Percentiles rank a stretch among this genome's conserved stretches.
These are phyloP conservation scores for Hetaerina americana DNA, from an alignment of 1,140 invertebrate genomes.

Conservation along the genomic window DNA sequence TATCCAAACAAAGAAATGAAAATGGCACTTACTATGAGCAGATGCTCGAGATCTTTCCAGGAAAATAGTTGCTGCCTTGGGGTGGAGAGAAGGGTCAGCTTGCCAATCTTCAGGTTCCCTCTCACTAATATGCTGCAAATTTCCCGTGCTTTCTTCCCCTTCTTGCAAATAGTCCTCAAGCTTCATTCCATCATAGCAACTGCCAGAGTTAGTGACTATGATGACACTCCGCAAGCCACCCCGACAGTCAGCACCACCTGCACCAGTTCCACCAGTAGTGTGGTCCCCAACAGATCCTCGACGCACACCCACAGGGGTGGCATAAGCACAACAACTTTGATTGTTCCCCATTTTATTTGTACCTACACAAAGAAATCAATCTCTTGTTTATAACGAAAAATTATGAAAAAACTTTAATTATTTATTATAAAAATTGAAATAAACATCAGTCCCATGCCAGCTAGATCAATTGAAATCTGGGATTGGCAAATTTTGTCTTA, in stretches of 20 bases:
- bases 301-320: constrained; percentile 43
- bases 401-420: no score
- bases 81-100: constrained; percentile 90
- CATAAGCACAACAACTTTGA: constrained; percentile 61
- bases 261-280: constrained; percentile 25
- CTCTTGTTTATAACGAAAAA: no score
- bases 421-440: no score
- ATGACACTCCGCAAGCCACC: background rate
- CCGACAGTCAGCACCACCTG: constrained; percentile 7
- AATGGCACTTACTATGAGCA: constrained; percentile 55
- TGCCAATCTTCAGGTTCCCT: constrained; percentile 90
- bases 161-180: constrained; percentile 56
- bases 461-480: no score
- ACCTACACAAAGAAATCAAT: no score
- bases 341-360: constrained; percentile 53
- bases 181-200: constrained; percentile 15
- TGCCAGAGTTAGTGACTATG: background rate
- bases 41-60: constrained; percentile 86
- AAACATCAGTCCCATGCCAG: no score
- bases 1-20: background rate
- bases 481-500: no score
- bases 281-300: constrained; percentile 30
- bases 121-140: constrained; percentile 96
- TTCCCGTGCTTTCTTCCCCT: constrained; percentile 66
- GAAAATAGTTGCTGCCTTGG: constrained; percentile 88